Conservation (phyloP, 2,113 vertebrate genomes). For the Oceanites oceanicus region DNA sequence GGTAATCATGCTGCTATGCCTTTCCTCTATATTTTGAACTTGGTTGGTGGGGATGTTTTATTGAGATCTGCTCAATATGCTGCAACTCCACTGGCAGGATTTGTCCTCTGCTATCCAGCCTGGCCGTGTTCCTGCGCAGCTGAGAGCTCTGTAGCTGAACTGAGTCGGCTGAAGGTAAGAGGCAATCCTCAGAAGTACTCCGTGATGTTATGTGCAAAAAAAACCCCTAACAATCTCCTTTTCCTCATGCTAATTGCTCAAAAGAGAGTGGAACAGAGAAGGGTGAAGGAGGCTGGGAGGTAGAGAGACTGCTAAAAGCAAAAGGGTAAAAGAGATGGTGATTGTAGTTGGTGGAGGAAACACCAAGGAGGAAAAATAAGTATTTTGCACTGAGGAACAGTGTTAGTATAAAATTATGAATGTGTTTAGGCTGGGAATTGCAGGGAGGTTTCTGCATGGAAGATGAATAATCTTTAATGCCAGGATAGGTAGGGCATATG, state of each 20-base stretch:
- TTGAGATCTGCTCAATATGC: fast-evolving
- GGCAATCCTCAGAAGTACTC: not conserved
- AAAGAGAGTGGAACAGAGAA: not conserved
- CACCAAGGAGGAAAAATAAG: too few relatives aligned
- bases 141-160: not conserved
- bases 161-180: not conserved
- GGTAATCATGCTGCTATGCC: fast-evolving
- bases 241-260: not conserved
- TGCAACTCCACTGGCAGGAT: fast-evolving
- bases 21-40: not conserved
- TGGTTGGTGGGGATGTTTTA: not conserved
- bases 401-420: not conserved
- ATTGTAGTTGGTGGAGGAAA: not conserved
- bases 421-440: not conserved
- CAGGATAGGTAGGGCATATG: not conserved
- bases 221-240: not conserved
- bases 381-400: not conserved
- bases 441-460: not conserved
- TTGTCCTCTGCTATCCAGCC: not conserved
- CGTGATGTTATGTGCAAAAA: not conserved
- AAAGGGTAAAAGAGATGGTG: not conserved
- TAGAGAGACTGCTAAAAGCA: not conserved
- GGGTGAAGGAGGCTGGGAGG: not conserved
- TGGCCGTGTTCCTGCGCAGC: fast-evolving
- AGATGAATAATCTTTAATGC: not conserved